A percentile compares a stretch with the other conserved stretches of the same genome.
phyloP scores from a whole-genome alignment of 1,140 invertebrate species.

The Antheraea mylitta region DNA sequence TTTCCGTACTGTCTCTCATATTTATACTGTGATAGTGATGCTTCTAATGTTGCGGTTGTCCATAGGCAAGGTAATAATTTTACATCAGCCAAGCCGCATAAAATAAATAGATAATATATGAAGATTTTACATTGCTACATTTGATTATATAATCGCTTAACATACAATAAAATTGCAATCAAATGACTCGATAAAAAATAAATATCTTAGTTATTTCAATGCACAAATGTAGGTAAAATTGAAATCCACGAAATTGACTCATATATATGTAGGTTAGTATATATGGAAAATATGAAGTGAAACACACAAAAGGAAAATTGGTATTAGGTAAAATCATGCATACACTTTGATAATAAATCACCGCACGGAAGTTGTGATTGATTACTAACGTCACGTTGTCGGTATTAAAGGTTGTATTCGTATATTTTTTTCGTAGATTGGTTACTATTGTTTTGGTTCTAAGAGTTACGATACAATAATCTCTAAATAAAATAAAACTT shows the following conservation, averaged over 20 bases:
- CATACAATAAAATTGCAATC: too few relatives aligned
- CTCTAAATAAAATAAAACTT: too few relatives aligned
- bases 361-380: slow-evolving; percentile 37
- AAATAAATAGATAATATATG: too few relatives aligned
- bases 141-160: too few relatives aligned
- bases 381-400: slow-evolving; percentile 24
- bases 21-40: too few relatives aligned
- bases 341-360: slow-evolving; percentile 38
- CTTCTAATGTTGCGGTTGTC: too few relatives aligned
- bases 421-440: neutral
- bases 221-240: neutral
- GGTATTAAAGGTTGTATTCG: neutral
- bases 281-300: slow-evolving; percentile 14
- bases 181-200: too few relatives aligned
- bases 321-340: slow-evolving; percentile 21
- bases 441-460: neutral
- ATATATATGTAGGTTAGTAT: neutral
- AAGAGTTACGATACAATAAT: neutral
- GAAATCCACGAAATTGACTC: neutral
- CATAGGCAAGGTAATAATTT: too few relatives aligned
- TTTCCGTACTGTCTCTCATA: too few relatives aligned
- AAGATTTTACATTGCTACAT: too few relatives aligned
- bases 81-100: too few relatives aligned
- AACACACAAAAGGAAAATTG: slow-evolving; percentile 28
- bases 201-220: neutral